phyloP scores from a whole-genome alignment of 2,113 vertebrate genomes.

The Sardina pilchardus region DNA sequence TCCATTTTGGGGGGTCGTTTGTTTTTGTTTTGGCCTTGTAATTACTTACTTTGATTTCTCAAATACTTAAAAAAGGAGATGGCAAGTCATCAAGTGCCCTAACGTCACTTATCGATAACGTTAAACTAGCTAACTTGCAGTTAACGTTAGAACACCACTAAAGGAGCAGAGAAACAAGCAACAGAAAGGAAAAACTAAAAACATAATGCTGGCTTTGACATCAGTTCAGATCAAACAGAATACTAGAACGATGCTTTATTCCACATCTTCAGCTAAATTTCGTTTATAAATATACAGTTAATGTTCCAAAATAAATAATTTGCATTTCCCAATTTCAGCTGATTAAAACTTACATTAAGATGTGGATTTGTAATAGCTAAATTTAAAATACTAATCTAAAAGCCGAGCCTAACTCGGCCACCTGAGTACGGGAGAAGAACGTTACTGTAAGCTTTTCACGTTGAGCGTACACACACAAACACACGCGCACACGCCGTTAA shows the following conservation, averaged over 20 bases:
- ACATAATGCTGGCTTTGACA: neutral
- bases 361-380: neutral
- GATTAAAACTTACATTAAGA: neutral
- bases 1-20: neutral
- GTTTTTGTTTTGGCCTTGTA: neutral
- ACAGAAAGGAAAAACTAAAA: neutral
- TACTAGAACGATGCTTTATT: neutral
- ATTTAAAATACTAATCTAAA: slow-evolving; percentile 17
- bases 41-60: neutral
- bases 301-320: neutral
- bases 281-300: neutral
- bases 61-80: neutral
- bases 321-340: neutral
- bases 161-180: neutral
- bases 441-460: slow-evolving; percentile 20
- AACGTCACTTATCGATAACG: slow-evolving; percentile 4
- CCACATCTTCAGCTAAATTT: neutral
- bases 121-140: neutral
- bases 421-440: neutral
- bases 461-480: slow-evolving; percentile 30
- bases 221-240: neutral
- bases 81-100: neutral
- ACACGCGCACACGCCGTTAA: slow-evolving; percentile 38
- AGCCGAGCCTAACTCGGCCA: neutral
- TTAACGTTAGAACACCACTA: neutral